Base-by-base conservation (phyloP, 2,888 invertebrate species). In the Aphidoletes aphidimyza region DNA sequence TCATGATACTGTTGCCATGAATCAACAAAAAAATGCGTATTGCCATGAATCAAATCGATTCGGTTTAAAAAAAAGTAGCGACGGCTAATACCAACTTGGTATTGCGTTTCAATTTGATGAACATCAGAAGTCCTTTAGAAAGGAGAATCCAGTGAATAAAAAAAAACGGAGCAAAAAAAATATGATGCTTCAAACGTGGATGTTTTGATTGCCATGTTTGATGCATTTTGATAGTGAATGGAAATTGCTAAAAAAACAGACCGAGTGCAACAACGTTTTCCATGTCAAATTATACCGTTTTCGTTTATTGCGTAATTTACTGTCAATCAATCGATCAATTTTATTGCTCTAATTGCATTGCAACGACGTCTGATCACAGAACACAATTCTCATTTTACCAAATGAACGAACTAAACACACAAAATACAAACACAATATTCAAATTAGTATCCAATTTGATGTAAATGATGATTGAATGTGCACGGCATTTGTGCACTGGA, bases 311-410 rank as follows among this genome's bases (percentile, higher is more conserved):
- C 69, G 69, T 69, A 69, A 69, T 69, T 30, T 26, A 30, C 69
- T 69, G 69, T 69, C 69, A 69, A 69, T 69, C 69, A 69, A 69
- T 69, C 69, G 69, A 69, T 69, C 69, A 69, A 69, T 69, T 69
- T 69, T 30, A 69, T 69, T 69, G 69, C 69, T 69, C 30, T 34
- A 69, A 69, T 69, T 69, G 69, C 3, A n/a, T 30, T 54, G n/a
- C 30, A 34, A 30, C 69, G 69, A 14, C 69, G 69, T 26, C 69
- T 54, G 22, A 69, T 3, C 69, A 30, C 34, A 30, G 11, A 30
- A 69, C 69, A 69, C 69, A 69, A 26, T 26, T 69, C 14, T 11
- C 30, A 14, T 1, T 69, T 30, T 30, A 30, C 34, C n/a, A n/a
- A 9, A 3, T 47, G 47, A 9, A 30, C 30, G 26, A n/a, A 54